Evolutionary conservation across 2,888 invertebrate genomes (phyloP).

Genomic region (Chydorus sphaericus): DNA sequence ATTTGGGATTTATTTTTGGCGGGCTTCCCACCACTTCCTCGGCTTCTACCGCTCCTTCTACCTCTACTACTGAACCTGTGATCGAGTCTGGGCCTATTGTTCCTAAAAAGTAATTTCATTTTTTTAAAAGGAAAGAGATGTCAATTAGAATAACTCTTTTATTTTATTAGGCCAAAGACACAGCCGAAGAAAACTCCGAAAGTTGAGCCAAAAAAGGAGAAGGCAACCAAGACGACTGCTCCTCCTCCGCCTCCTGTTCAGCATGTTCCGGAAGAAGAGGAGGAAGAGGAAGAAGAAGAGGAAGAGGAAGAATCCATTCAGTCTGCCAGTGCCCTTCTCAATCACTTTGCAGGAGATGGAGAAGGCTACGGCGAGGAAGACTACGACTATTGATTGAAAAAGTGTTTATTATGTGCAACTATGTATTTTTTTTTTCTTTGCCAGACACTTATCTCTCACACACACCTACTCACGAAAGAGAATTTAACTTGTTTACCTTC

Average conservation of each 20-base stretch:
- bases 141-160: neutral
- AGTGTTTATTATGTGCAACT: neutral
- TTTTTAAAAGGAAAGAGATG: neutral
- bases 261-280: constrained; percentile 17
- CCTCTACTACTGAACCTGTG: neutral
- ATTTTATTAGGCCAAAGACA: too few species aligned
- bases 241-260: neutral
- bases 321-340: constrained; percentile 23
- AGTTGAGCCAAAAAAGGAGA: constrained; percentile 12
- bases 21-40: constrained; percentile 16
- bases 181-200: neutral
- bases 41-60: neutral
- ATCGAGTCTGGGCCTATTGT: too few species aligned
- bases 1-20: constrained; percentile 37
- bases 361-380: constrained; percentile 19
- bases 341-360: constrained; percentile 22
- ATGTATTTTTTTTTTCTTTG: neutral
- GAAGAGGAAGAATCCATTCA: constrained; percentile 20
- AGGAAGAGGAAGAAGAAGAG: constrained; percentile 21
- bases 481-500: too few species aligned
- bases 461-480: too few species aligned
- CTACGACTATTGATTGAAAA: constrained; percentile 6
- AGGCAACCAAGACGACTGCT: constrained; percentile 1
- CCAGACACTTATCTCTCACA: too few species aligned
- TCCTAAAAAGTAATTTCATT: neutral